A percentile compares a stretch with the other conserved stretches of the same genome.
These are phyloP conservation scores for Melanotaenia boesemani DNA, from an alignment of 2,797 vertebrate species.

Conservation along the genomic window DNA sequence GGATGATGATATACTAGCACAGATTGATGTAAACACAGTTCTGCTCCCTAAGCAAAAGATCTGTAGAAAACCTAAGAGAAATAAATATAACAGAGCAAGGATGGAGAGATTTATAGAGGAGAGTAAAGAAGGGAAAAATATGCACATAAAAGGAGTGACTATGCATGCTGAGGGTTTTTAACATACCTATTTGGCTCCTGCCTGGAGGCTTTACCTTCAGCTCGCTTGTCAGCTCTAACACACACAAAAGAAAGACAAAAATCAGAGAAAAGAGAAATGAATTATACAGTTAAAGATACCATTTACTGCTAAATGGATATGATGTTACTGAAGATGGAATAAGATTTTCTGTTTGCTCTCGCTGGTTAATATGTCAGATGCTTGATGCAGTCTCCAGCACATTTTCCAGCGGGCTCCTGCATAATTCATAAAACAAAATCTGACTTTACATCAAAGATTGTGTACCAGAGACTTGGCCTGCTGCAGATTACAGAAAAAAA, in stretches of 20 bases:
- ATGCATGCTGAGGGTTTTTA: background rate
- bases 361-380: conserved; percentile 44
- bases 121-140: background rate
- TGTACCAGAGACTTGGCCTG: conserved; percentile 12
- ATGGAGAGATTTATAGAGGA: conserved; percentile 1
- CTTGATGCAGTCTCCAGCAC: conserved; percentile 43
- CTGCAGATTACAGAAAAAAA: background rate
- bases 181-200: conserved; percentile 87
- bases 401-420: conserved; percentile 37
- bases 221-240: conserved; percentile 89
- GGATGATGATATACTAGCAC: conserved; percentile 16
- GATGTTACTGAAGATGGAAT: conserved; percentile 12
- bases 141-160: background rate
- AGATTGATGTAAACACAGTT: conserved; percentile 17
- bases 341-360: conserved; percentile 28
- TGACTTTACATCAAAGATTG: conserved; percentile 61
- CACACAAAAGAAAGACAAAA: conserved; percentile 32
- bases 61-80: background rate
- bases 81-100: background rate
- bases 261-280: conserved; percentile 5
- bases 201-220: conserved; percentile 87
- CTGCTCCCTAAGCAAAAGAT: background rate
- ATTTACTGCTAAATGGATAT: background rate
- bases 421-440: conserved; percentile 64
- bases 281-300: conserved; percentile 1